Conservation (phyloP, 2,113 vertebrate species). For the Piprites chloris region DNA sequence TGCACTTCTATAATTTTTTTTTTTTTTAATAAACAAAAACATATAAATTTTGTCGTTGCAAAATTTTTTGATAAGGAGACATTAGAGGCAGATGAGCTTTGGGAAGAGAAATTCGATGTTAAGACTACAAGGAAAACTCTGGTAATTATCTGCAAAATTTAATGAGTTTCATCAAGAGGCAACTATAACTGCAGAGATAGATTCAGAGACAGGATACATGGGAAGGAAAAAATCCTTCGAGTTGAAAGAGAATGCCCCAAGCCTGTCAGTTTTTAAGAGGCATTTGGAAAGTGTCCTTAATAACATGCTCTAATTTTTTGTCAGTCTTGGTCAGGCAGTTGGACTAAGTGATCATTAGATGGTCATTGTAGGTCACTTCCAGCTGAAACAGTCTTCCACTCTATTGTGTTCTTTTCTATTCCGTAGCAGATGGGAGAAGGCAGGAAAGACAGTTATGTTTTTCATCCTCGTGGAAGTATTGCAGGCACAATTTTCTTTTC, state of each 20-base stretch:
- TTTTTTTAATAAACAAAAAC: no score
- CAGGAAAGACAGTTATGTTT: not conserved
- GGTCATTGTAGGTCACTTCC: not conserved
- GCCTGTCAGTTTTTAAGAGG: not conserved
- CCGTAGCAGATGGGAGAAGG: not conserved
- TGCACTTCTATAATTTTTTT: not conserved
- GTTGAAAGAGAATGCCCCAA: not conserved
- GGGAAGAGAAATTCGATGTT: not conserved
- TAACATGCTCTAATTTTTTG: not conserved
- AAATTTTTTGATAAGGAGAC: not conserved
- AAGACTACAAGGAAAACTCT: not conserved
- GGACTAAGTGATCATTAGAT: not conserved
- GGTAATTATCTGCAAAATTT: not conserved
- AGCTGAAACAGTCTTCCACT: not conserved
- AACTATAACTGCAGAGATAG: not conserved
- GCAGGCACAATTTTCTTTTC: not conserved
- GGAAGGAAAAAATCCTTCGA: not conserved
- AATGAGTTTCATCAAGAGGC: not conserved
- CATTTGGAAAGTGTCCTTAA: not conserved
- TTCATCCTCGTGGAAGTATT: not conserved
- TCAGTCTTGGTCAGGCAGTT: not conserved
- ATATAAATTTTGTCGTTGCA: not conserved
- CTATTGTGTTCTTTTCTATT: not conserved
- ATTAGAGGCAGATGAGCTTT: rapidly evolving
- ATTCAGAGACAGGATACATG: not conserved